These are phyloP conservation scores for Dryomyza anilis DNA, from an alignment of 2,888 invertebrate genomes.

Conservation along the genomic window DNA sequence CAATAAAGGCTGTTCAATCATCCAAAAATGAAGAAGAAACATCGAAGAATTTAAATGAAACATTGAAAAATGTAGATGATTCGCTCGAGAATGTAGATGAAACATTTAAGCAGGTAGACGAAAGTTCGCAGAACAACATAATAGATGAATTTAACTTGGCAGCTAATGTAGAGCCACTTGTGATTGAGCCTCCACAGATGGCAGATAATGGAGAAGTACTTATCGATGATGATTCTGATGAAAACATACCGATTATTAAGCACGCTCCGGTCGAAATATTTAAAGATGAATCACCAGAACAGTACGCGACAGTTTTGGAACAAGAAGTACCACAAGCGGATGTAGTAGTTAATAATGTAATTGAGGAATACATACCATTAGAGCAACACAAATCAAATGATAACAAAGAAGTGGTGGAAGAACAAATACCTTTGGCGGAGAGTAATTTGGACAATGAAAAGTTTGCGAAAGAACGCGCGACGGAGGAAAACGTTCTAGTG, in stretches of 20 bases:
- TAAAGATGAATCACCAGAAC: neutral
- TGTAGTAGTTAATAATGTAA: neutral
- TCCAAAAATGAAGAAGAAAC: neutral
- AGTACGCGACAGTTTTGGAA: neutral
- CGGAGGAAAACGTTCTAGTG: too few relatives aligned
- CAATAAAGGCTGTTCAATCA: too few relatives aligned
- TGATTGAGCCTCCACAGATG: neutral
- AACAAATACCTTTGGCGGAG: too few relatives aligned
- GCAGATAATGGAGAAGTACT: neutral
- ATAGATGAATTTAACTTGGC: too few relatives aligned
- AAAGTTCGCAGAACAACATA: neutral
- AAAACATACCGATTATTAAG: conserved; percentile 21
- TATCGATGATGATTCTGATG: conserved; percentile 5
- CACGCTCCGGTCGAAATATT: conserved; percentile 26
- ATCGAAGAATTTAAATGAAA: neutral
- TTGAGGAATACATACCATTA: neutral
- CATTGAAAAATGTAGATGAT: neutral
- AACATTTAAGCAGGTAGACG: neutral
- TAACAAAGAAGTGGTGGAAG: too few relatives aligned
- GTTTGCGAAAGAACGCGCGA: too few relatives aligned
- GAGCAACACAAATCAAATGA: too few relatives aligned
- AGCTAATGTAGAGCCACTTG: neutral
- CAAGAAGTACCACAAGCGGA: too few relatives aligned
- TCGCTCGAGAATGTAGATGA: neutral
- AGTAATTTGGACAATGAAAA: too few relatives aligned